Evolutionary conservation across 2,888 invertebrate genomes (phyloP), one percentile per base, ranked within the genome.

Genomic region (Crepidodera aurea): DNA sequence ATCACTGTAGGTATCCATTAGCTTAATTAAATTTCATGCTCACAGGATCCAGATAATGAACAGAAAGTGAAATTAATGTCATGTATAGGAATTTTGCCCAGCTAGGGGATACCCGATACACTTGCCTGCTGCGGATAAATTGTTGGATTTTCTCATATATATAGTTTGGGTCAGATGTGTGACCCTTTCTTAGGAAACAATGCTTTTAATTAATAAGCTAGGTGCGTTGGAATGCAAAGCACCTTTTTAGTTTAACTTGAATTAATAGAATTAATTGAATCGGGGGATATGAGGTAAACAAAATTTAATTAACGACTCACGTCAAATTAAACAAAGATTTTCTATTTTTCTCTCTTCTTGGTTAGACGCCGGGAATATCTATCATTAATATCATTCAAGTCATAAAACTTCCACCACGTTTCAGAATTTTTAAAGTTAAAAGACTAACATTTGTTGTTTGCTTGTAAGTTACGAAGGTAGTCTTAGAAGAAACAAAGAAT

Each of bases 11-110:
- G 56, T 48, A 46, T 64, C 56, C 64, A 64, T 64, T 64, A 60
- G 57, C 51, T 53, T 64, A 46, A 64, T 64, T 64, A 54, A 56
- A 60, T 62, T 58, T 53, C 53, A 62, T 54, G 62, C 58, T 53
- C 54, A 40, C 58, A 50, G 48, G 48, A 53, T 54, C 53, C 48
- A 42, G 53, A 58, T 62, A 62, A 62, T 54, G 62, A 62, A 46
- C 53, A 44, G 54, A 62, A 46, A 51, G 51, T 57, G 62, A 51
- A 57, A 60, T 60, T 54, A 58, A 62, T 39, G 48, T 60, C 40
- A 54, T 60, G 60, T 54, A 54, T 48, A 60, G 60, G 25, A 60
- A 54, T 54, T 46, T 48, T 50, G 54, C 54, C 29, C 48, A 7
- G 60, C 19, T 13, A 42, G 25, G 46, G 57, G 50, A 57, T 57